Evolutionary conservation across 2,888 invertebrate species (phyloP), one percentile per base, ranked within the genome.

Genomic region (Ectobius pallidus): DNA sequence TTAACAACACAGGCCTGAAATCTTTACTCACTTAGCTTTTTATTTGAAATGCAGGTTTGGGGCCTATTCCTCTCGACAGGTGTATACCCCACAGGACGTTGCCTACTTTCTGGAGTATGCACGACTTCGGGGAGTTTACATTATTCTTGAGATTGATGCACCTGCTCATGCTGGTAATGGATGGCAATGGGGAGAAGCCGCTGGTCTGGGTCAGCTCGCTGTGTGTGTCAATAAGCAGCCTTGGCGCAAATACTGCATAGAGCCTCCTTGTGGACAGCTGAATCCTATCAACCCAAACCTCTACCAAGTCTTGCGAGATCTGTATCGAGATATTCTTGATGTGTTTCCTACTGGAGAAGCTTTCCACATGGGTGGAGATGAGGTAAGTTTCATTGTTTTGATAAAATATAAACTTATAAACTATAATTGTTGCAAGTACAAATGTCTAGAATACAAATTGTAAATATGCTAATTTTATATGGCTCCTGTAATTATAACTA

Each of bases 81-180:
- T 91, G 20, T 95, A 96, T 81, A 86, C 88, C 0, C 85, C 87
- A 0, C 83, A 85, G 44, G 91, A 93, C 76, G 87, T 93, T 76
- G 73, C 77, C 25, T 83, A 84, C 9, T 83, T 97, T 69, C 87
- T 94, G 0, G 85, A 88, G 39, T 96, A 93, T 81, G 96, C 94
- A 0, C 87, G 90, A 75, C 81, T 89, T 1, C 86, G 96, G 49
- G 97, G 97, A 1, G 89, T 97, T 4, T 86, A 95, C 44, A 89
- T 97, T 0, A 86, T 97, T 32, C 88, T 96, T 14, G 97, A 97
- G 85, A 89, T 96, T 44, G 96, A 96, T 82, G 91, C 93, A 6
- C 97, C 97, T 0, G 91, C 95, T 2, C 95, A 95, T 81, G 90
- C 92, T 0, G 93, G 93, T 18, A 91, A 90, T 76, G 95, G 94